phyloP scores from a whole-genome alignment of 2,113 vertebrate genomes.

The Calypte anna region DNA sequence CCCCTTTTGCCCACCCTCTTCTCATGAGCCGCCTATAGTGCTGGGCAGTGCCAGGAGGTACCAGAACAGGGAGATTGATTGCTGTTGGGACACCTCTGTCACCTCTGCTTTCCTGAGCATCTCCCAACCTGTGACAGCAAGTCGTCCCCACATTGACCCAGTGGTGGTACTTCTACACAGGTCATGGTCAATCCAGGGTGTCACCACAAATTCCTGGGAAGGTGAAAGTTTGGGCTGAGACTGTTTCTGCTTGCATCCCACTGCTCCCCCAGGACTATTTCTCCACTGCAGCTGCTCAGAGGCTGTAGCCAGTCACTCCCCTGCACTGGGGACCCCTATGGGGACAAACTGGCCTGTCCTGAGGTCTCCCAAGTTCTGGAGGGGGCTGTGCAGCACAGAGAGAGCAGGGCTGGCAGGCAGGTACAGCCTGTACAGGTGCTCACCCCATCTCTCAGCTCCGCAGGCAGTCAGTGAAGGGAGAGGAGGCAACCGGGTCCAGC shows the following conservation, averaged over 20 bases:
- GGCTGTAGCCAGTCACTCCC: background rate
- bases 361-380: background rate
- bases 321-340: background rate
- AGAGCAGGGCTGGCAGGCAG: background rate
- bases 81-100: background rate
- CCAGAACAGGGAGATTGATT: background rate
- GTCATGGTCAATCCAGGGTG: background rate
- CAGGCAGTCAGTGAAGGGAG: slow-evolving; percentile 69
- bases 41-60: background rate
- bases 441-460: slow-evolving; percentile 58
- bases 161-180: background rate
- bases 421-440: background rate
- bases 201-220: background rate
- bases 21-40: background rate
- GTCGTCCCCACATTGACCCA: background rate
- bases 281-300: background rate
- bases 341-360: background rate
- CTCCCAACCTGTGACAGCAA: rapidly evolving
- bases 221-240: background rate
- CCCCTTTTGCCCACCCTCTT: background rate
- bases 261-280: background rate
- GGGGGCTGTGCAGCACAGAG: background rate
- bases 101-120: background rate
- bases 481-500: background rate
- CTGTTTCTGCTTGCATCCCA: background rate